Base-by-base conservation (phyloP, 2,113 vertebrate species). In the Rhinolophus sinicus region DNA sequence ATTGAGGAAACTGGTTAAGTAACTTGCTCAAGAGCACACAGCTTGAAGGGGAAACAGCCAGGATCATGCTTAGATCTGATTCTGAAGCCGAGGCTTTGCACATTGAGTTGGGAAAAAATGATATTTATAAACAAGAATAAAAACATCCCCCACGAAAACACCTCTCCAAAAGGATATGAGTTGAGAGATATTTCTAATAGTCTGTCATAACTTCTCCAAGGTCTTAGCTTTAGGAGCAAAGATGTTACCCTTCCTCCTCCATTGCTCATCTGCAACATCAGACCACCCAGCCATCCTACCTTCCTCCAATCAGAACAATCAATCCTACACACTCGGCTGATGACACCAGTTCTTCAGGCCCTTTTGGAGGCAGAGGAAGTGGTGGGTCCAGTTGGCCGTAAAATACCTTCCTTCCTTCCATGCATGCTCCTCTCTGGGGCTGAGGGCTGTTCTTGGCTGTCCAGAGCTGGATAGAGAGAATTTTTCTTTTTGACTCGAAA, bases 51-150 rank as follows among this genome's bases (percentile, higher is more conserved):
- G 3, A 72, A 87, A 50, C 47, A 50, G 40, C 10, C 35, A 30
- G 18, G 72, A 19, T 88, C 75, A 67, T 16, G 26, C 11, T 67
- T 19, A 52, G n/a, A 24, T 56, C 44, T 73, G n/a, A 89, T 81
- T 92, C 30, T 19, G 30, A 84, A 95, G 47, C 24, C 60, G 4
- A 81, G 40, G 44, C 44, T 95, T 76, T n/a, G 47, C 19, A 73
- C 26, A 56, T 11, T 56, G 56, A 93, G 47, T 67, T 69, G 40
- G n/a, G 21, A 11, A 16, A 86, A 90, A 85, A 40, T 82, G 9
- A 65, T 67, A 47, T 81, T 91, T 75, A 87, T 60, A 75, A 89
- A 72, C 2, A 64, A 80, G n/a, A 76, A 82, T 82, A 94, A 89
- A 96, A 77, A 86, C 26, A 89, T 47, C 0, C 3, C 1, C 33